Conservation (phyloP, 1,140 invertebrate genomes). For the Trialeurodes vaporariorum region DNA sequence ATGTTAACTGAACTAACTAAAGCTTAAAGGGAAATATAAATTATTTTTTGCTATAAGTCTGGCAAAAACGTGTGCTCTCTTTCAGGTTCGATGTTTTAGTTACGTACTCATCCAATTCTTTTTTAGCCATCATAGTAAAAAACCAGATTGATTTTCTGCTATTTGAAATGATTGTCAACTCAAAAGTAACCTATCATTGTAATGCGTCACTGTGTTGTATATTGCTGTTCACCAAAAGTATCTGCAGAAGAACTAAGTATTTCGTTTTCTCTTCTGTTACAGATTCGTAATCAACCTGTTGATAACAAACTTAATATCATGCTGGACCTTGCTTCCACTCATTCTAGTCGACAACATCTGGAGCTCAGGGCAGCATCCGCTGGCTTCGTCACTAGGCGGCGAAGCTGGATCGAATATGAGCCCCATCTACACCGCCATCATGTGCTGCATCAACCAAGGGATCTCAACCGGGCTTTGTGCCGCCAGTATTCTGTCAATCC, state of each 20-base stretch:
- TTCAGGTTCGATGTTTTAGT: too few species aligned
- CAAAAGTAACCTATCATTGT: too few species aligned
- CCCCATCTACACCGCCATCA: constrained; percentile 7
- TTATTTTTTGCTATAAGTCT: too few species aligned
- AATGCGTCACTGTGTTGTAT: too few species aligned
- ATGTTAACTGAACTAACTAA: too few species aligned
- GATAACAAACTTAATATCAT: constrained; percentile 49
- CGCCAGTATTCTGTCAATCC: constrained; percentile 51
- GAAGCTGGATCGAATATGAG: constrained; percentile 19
- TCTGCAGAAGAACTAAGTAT: background rate
- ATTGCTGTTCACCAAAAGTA: too few species aligned
- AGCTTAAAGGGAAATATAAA: too few species aligned
- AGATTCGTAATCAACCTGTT: constrained; percentile 59
- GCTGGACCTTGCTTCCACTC: constrained; percentile 46
- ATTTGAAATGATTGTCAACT: too few species aligned
- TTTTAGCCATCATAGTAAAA: too few species aligned
- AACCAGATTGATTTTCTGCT: too few species aligned
- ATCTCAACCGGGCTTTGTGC: constrained; percentile 40
- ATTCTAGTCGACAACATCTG: constrained; percentile 37
- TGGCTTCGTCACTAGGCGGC: constrained; percentile 24
- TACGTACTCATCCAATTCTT: too few species aligned
- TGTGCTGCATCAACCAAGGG: constrained; percentile 41
- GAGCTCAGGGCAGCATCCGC: constrained; percentile 5
- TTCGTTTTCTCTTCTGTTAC: constrained; percentile 20
- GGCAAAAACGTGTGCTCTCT: too few species aligned